These are phyloP conservation scores for Nymphalis urticae DNA, from an alignment of 2,888 invertebrate genomes.

Conservation along the genomic window DNA sequence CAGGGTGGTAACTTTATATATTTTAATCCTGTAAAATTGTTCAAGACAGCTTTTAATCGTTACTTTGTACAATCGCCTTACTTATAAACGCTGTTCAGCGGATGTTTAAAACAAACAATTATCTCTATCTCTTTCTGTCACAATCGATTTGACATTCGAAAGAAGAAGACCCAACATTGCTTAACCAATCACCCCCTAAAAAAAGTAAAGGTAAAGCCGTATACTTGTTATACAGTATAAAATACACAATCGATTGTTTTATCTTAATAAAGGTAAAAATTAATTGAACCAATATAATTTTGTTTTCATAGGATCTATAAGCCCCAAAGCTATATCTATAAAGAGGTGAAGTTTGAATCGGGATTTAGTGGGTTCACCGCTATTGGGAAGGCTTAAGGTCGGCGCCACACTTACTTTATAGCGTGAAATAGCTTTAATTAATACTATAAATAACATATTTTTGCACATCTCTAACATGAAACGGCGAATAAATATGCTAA, in stretches of 20 bases:
- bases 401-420: neutral
- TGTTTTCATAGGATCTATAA: constrained; percentile 2
- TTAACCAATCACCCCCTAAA: too few relatives aligned
- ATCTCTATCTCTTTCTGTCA: too few relatives aligned
- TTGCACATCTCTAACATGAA: neutral
- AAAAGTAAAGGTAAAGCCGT: too few relatives aligned
- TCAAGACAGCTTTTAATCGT: too few relatives aligned
- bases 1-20: too few relatives aligned
- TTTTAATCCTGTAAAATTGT: too few relatives aligned
- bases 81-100: too few relatives aligned
- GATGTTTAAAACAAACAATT: too few relatives aligned
- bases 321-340: neutral
- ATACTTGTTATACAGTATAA: neutral
- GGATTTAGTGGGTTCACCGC: constrained; percentile 9
- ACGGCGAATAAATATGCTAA: too few relatives aligned
- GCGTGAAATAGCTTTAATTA: neutral
- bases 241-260: neutral
- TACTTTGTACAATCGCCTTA: too few relatives aligned
- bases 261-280: constrained; percentile 4
- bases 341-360: constrained; percentile 6
- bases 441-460: neutral
- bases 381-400: neutral
- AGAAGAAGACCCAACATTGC: too few relatives aligned
- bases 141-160: too few relatives aligned
- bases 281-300: constrained; percentile 11